Conservation (phyloP, 2,888 invertebrate genomes). For the Eurytoma californica region DNA sequence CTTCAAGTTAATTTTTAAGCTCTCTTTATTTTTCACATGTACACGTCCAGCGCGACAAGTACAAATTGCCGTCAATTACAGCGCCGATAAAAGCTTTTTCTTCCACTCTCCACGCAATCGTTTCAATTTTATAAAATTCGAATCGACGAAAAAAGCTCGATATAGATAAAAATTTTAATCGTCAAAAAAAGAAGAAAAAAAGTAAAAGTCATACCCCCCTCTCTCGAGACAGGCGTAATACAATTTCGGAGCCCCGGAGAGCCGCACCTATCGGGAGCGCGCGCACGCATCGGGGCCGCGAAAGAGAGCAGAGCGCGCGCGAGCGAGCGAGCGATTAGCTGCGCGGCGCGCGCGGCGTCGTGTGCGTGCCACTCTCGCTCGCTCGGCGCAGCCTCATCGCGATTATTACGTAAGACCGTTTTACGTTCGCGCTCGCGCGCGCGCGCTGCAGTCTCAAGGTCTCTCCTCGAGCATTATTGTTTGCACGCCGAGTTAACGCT, state of each 20-base stretch:
- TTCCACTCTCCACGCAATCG: too few relatives aligned
- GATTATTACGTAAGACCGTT: conserved; percentile 51
- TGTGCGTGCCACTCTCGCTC: conserved; percentile 8
- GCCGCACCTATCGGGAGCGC: neutral
- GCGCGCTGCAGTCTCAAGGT: conserved; percentile 51
- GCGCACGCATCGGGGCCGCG: conserved; percentile 15
- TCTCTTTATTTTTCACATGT: too few relatives aligned
- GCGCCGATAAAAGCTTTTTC: too few relatives aligned
- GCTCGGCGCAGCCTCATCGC: conserved; percentile 37
- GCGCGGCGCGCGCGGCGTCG: neutral
- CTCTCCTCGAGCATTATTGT: conserved; percentile 54
- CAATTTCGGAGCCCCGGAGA: too few relatives aligned
- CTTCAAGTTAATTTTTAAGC: too few relatives aligned
- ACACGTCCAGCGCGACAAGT: too few relatives aligned
- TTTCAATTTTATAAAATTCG: too few relatives aligned
- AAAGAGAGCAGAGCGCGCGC: conserved; percentile 42
- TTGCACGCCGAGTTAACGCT: conserved; percentile 51
- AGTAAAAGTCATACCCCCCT: neutral
- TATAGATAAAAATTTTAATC: too few relatives aligned
- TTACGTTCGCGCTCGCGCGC: conserved; percentile 43
- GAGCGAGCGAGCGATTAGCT: conserved; percentile 33
- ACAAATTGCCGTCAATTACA: too few relatives aligned
- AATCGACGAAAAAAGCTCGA: too few relatives aligned
- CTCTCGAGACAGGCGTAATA: too few relatives aligned
- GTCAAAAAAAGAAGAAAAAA: too few relatives aligned